Evolutionary conservation across 2,113 vertebrate species (phyloP), one percentile per base, ranked within the genome.

Genomic region (Cheirogaleus medius): DNA sequence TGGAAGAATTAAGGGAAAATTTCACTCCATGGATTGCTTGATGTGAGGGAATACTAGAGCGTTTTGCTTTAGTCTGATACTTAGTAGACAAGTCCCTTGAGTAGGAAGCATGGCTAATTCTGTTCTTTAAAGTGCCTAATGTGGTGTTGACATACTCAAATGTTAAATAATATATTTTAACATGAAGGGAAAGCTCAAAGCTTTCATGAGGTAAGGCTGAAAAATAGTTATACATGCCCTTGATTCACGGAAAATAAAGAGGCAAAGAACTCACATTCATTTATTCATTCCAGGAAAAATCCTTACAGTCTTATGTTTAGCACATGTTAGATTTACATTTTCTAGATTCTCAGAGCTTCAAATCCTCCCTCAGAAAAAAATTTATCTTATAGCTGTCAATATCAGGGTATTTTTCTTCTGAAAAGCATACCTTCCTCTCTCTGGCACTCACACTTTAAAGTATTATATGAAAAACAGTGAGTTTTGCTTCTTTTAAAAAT

Each of bases 151-250:
- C 97, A 98, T 73, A 93, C 93, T 94, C 83, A 90, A 66, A 97
- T 95, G 95, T 97, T 97, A 97, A 97, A 97, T 98, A 97, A 97
- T 97, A 90, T 93, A 98, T 97, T 97, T 92, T 95, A 97, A 96
- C 91, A 95, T 98, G 96, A 97, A 98, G 96, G 95, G 76, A 91
- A 94, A 97, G 89, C 83, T 93, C 83, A 94, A 66, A 52, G 95
- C 97, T 95, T 97, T 98, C 91, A 92, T 94, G 91, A 97, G 91
- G 85, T 97, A 92, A 90, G 73, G 49, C 85, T 90, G 95, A 60
- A 92, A 97, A 97, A 83, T 87, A 94, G 86, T 88, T 90, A 77
- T 64, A 73, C 39, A 37, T 81, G 74, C 58, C 93, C 90, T 89
- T 96, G 80, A 49, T 93, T 97, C 92, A 90, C 7, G 68, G 97